Conservation (phyloP, 37 sponge, comb jelly and placozoan species). For the Chondrosia reniformis region DNA sequence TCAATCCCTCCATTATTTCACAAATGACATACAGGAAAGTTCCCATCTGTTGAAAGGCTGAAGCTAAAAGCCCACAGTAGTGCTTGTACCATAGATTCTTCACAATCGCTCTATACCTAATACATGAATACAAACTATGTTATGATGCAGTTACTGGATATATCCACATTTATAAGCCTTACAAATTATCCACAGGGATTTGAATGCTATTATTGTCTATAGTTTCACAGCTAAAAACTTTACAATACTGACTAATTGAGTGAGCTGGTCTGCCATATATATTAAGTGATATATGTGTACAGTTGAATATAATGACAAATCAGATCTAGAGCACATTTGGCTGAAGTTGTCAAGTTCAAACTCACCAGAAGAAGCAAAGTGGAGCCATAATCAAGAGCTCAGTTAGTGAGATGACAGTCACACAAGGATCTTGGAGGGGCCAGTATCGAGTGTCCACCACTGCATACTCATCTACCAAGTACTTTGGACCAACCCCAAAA, state of each 20-base stretch:
- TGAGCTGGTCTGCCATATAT: too few relatives aligned
- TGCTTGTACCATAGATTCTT: constrained; percentile 15
- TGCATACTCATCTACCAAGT: constrained; percentile 76
- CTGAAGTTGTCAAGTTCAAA: too few relatives aligned
- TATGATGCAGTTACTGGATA: too few relatives aligned
- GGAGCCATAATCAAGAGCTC: constrained; percentile 68
- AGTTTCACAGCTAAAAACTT: too few relatives aligned
- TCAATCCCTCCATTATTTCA: constrained; percentile 51
- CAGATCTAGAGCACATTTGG: too few relatives aligned
- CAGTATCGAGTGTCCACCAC: constrained; percentile 69
- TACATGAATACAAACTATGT: not conserved
- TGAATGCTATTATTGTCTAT: too few relatives aligned
- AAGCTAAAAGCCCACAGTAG: not conserved
- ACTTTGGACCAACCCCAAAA: constrained; percentile 64
- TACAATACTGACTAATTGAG: too few relatives aligned
- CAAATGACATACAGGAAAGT: constrained; percentile 50
- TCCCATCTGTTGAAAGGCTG: constrained; percentile 58
- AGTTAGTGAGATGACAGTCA: constrained; percentile 38
- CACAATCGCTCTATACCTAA: constrained; percentile 32
- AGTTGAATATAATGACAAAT: too few relatives aligned
- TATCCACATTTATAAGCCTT: too few relatives aligned
- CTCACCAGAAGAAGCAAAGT: constrained; percentile 60
- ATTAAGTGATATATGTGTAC: too few relatives aligned
- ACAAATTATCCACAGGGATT: too few relatives aligned
- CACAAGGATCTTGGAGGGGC: constrained; percentile 40